A percentile compares a stretch with the other conserved stretches of the same genome.
These are phyloP conservation scores for Entomobrya proxima DNA, from an alignment of 2,888 invertebrate genomes.

Conservation along the genomic window DNA sequence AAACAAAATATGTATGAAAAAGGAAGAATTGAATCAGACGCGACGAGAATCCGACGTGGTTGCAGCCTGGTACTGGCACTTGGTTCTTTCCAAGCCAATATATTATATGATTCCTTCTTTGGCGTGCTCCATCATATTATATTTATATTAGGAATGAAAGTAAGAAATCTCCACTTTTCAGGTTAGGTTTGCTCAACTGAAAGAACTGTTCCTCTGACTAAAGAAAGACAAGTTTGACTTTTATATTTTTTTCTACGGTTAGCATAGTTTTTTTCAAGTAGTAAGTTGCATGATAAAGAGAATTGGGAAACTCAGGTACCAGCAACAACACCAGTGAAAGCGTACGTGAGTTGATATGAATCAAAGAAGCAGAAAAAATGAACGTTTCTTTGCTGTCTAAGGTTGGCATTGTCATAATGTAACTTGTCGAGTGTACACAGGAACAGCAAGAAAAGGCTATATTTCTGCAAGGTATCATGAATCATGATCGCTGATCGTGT, in stretches of 20 bases:
- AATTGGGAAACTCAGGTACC: conserved; percentile 23
- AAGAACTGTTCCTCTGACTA: conserved; percentile 45
- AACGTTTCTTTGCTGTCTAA: neutral
- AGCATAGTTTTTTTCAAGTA: neutral
- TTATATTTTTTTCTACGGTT: conserved; percentile 14
- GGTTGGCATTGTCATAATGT: conserved; percentile 7
- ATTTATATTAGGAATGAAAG: neutral
- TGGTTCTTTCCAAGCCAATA: conserved; percentile 25
- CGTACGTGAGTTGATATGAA: neutral
- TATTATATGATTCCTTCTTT: conserved; percentile 2
- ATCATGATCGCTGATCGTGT: neutral
- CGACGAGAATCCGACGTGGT: conserved; percentile 10
- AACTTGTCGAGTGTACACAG: neutral
- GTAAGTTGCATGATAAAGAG: neutral
- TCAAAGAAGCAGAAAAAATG: neutral
- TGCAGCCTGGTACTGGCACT: conserved; percentile 52
- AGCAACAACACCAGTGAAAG: conserved; percentile 8
- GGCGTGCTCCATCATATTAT: neutral
- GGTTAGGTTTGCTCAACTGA: neutral
- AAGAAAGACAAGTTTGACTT: conserved; percentile 53
- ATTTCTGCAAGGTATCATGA: no score
- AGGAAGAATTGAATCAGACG: neutral
- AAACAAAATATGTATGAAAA: conserved; percentile 32
- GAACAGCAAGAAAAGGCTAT: neutral
- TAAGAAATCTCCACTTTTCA: neutral